Base-by-base conservation (phyloP, 2,888 invertebrate species). In the Lissonota sp. region DNA sequence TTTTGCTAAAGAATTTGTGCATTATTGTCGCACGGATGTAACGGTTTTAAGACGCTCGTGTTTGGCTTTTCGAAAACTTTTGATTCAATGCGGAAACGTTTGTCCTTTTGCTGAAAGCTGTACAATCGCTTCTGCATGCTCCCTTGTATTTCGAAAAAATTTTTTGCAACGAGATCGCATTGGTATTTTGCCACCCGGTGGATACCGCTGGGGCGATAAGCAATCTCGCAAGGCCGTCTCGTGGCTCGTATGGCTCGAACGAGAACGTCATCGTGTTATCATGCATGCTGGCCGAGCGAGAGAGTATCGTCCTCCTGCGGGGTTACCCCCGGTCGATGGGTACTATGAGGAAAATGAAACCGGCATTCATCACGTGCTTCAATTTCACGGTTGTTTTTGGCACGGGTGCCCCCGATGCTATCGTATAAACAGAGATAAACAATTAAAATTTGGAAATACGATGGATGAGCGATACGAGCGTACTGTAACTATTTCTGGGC, bases 1-100 rank as follows among this genome's bases (percentile, higher is more conserved):
- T 80, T 85, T 90, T 70, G 14, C 84, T 70, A 72, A 84, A 42
- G 89, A 90, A 63, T 44, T 91, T 1, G 63, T 87, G 0, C 81
- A 71, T 14, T 86, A 85, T 57, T 86, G 85, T 55, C 57, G 63
- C 7, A 69, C 62, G 0, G 84, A 86, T 62, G 89, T 89, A 0
- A 84, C 82, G 5, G 90, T 90, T 75, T 71, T 90, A 12, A 80
- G 85, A 7, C 74, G 77, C 10, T 86, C 88, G 0, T 90, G 88
- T 76, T n/a, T 87, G 8, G 86, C 84, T 77, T 90, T 79, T 12
- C 37, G 44, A 0, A 44, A 62, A 14, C 42, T 62, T 14, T 62
- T 62, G 8, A 62, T 62, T 6, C 14, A 40, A 66, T 12, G 7
- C 8, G 14, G 42, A 14, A 7, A 14, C 14, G 44, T 44, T 42